Evolutionary conservation across 2,113 vertebrate species (phyloP).

Genomic region (Sinocyclocheilus grahami): DNA sequence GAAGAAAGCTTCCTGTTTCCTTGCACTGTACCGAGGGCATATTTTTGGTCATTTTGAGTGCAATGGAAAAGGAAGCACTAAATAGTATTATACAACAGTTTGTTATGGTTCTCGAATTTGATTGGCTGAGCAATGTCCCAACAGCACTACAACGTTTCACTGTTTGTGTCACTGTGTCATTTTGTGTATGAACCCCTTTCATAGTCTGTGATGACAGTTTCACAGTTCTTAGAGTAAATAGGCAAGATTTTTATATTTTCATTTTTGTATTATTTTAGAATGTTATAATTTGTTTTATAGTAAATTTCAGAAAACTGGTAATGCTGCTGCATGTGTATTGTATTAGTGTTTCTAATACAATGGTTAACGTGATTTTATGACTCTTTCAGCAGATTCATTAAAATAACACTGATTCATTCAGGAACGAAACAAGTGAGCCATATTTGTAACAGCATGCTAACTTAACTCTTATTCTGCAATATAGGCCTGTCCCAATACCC

Average conservation of each 20-base stretch:
- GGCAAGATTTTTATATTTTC: neutral
- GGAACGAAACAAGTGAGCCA: too few species aligned
- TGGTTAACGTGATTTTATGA: neutral
- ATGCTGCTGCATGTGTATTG: neutral
- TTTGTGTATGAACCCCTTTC: neutral
- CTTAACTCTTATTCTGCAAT: too few species aligned
- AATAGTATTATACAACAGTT: neutral
- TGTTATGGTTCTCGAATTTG: neutral
- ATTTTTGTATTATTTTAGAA: neutral
- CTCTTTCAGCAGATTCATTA: neutral
- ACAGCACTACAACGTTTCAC: neutral
- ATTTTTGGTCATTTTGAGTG: conserved; percentile 25
- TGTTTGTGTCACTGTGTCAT: neutral
- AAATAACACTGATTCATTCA: too few species aligned
- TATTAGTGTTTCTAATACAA: neutral
- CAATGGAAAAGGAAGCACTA: neutral
- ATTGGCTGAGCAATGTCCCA: neutral
- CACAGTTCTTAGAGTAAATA: neutral
- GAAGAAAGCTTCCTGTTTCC: conserved; percentile 37
- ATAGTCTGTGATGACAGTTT: neutral
- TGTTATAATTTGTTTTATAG: neutral
- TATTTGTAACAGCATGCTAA: too few species aligned
- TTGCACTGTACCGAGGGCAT: neutral
- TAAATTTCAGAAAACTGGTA: neutral
- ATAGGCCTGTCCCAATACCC: too few species aligned